Evolutionary conservation across 2,113 vertebrate species (phyloP).

Genomic region (Clupea harengus): DNA sequence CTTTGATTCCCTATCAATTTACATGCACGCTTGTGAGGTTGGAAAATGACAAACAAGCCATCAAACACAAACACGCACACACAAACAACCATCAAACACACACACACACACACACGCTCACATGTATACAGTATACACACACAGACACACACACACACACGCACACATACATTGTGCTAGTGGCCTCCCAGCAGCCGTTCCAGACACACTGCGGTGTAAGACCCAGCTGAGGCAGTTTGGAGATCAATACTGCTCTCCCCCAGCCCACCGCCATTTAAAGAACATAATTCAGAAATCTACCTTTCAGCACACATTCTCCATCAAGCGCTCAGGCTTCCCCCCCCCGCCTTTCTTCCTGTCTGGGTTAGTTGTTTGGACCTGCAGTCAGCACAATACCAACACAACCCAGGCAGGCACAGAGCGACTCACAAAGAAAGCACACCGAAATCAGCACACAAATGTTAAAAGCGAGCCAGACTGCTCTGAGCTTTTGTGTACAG

Average conservation of each 20-base stretch:
- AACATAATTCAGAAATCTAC: constrained; percentile 97
- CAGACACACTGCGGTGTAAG: constrained; percentile 73
- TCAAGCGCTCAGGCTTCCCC: constrained; percentile 70
- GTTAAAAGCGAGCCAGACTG: not conserved
- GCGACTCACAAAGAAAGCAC: constrained; percentile 1
- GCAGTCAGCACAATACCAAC: constrained; percentile 73
- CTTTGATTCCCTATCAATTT: not conserved
- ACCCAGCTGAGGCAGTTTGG: constrained; percentile 91
- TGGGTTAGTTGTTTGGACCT: constrained; percentile 28
- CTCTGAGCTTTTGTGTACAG: not conserved
- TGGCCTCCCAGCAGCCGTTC: constrained; percentile 57
- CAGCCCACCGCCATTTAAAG: constrained; percentile 92
- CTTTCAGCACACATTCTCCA: constrained; percentile 86
- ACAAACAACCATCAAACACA: constrained; percentile 18
- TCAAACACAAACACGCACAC: not conserved
- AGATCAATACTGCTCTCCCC: constrained; percentile 96
- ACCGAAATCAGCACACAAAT: not conserved
- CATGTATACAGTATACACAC: constrained; percentile 33
- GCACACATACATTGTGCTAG: constrained; percentile 63
- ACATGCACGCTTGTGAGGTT: not conserved
- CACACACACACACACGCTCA: constrained; percentile 36
- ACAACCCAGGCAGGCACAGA: constrained; percentile 63
- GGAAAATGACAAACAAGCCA: not conserved
- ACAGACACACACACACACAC: constrained; percentile 47
- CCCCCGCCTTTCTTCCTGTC: constrained; percentile 60